Evolutionary conservation across 2,113 vertebrate genomes (phyloP).

Genomic region (Semicossyphus pulcher): DNA sequence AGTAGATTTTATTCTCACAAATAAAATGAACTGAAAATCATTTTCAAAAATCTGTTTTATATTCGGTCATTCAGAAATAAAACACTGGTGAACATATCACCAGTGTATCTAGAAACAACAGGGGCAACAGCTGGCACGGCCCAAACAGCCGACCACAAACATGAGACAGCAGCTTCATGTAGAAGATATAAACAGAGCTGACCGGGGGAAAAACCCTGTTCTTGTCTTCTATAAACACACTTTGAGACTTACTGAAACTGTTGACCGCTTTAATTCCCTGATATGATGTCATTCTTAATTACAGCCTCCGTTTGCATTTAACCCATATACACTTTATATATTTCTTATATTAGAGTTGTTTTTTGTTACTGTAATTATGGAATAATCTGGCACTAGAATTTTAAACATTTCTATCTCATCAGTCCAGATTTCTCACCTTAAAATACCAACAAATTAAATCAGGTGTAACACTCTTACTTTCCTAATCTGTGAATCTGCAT

Average conservation of each 20-base stretch:
- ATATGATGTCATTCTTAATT: too few species aligned
- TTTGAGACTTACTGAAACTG: not conserved
- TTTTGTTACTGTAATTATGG: too few species aligned
- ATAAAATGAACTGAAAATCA: too few species aligned
- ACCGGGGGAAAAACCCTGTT: not conserved
- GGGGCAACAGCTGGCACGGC: not conserved
- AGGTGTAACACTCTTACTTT: not conserved
- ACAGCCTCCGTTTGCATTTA: too few species aligned
- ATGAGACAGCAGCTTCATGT: not conserved
- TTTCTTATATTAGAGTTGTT: too few species aligned
- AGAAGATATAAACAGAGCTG: not conserved
- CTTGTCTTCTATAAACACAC: not conserved
- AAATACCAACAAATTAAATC: not conserved
- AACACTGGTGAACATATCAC: not conserved
- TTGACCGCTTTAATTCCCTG: not conserved
- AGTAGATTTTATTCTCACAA: too few species aligned
- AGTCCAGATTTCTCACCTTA: not conserved
- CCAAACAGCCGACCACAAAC: not conserved
- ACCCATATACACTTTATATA: too few species aligned
- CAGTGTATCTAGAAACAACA: not conserved
- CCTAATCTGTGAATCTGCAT: not conserved
- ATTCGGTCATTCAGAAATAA: not conserved
- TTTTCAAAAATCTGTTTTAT: not conserved
- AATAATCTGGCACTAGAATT: too few species aligned
- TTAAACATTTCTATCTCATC: too few species aligned